Conservation (phyloP, 2,888 invertebrate species). For the Heterodera filipjevi region DNA sequence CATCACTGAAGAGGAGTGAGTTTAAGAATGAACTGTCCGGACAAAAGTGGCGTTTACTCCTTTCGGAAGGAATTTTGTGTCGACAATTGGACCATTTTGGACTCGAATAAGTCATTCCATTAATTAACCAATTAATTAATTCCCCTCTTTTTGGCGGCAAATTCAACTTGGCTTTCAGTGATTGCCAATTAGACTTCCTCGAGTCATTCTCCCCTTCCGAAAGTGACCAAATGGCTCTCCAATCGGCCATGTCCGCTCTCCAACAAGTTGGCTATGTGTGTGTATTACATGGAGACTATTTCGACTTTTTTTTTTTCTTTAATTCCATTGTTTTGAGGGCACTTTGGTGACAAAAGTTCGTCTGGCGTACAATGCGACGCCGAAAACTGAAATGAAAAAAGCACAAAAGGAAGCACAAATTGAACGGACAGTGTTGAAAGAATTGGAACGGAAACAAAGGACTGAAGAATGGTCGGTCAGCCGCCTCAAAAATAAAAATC, state of each 20-base stretch:
- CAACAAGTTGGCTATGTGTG: constrained; percentile 65
- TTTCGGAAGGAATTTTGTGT: constrained; percentile 65
- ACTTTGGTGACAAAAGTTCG: constrained; percentile 64
- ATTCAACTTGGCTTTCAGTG: constrained; percentile 31
- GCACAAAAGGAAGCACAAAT: constrained; percentile 61
- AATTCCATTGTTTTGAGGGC: constrained; percentile 51
- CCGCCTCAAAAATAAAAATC: neutral
- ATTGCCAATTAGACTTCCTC: constrained; percentile 64
- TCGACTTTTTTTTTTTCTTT: neutral
- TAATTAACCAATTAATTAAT: neutral
- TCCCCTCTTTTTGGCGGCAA: too few species aligned
- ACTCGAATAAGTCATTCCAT: constrained; percentile 50
- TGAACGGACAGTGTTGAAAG: constrained; percentile 49
- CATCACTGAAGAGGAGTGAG: too few species aligned
- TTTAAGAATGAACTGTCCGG: constrained; percentile 57
- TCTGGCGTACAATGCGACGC: constrained; percentile 63
- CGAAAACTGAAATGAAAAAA: constrained; percentile 52
- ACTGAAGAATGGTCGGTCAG: constrained; percentile 17
- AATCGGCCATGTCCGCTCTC: constrained; percentile 58
- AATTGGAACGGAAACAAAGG: constrained; percentile 53
- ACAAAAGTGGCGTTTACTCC: constrained; percentile 57
- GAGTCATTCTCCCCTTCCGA: constrained; percentile 28
- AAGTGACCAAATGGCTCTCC: constrained; percentile 56
- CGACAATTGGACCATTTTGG: constrained; percentile 65
- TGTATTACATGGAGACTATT: constrained; percentile 3